Evolutionary conservation across 2,113 vertebrate genomes (phyloP), one percentile per base, ranked within the genome.

Genomic region (Shinisaurus crocodilurus): DNA sequence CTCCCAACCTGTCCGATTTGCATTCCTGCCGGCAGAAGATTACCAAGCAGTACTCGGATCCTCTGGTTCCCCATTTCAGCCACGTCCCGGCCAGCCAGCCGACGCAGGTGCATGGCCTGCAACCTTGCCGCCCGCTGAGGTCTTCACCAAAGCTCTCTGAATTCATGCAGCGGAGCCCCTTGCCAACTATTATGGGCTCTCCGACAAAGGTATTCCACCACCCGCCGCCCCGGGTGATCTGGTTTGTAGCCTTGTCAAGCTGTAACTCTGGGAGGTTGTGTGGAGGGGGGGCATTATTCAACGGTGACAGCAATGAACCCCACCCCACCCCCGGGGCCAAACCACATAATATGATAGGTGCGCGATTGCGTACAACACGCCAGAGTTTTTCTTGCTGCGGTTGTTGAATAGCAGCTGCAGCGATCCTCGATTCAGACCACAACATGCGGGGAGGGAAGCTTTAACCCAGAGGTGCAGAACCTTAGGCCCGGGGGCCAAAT

Each of bases 121-220:
- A 95, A 91, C 97, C 93, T 69, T 98, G 95, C 96, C 96, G 98
- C 18, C 97, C 98, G n/a, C 96, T 99, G 32, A 97, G 98, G 1
- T 98, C 98, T 60, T 99, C 99, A 0, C 98, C 99, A 0, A 98
- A 99, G 91, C 97, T 99, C 85, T 98, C 98, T 0, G 99, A 99
- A 92, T 98, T 99, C 93, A 98, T 99, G 97, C 99, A 99, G 97
- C 97, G 99, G 13, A 99, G 96, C 94, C 99, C 98, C 40, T 97
- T 99, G 60, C 98, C 99, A 85, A 99, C 99, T 1, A 99, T 99
- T 95, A 88, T 99, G 92, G 99, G 99, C 92, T 99, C 99, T 82
- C 99, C 99, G 0, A 98, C 98, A 70, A 99, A 99, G 98, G 99
- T 99, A 92, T 91, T 27, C 18, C 16, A 37, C 12, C 25, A 25